phyloP scores from a whole-genome alignment of 2,797 vertebrate species.

The Diglossa cyanea region DNA sequence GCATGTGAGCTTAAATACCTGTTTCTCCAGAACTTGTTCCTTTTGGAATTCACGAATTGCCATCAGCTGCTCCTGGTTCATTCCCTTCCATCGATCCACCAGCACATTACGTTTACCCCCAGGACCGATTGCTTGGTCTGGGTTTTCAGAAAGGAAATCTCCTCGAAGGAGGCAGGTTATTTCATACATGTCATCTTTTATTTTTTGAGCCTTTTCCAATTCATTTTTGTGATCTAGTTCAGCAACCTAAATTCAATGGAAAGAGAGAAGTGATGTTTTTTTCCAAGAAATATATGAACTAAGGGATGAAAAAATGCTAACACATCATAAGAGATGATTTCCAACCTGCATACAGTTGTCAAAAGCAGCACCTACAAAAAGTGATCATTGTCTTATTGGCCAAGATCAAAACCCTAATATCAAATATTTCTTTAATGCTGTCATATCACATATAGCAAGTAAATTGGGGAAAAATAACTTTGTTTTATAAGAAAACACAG shows the following conservation, averaged over 20 bases:
- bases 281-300: neutral
- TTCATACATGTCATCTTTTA: constrained; percentile 72
- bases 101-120: constrained; percentile 70
- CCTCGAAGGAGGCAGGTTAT: constrained; percentile 72
- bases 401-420: neutral
- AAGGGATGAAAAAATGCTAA: neutral
- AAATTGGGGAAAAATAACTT: neutral
- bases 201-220: constrained; percentile 56
- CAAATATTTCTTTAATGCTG: neutral
- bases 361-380: neutral
- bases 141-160: constrained; percentile 72
- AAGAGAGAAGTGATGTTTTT: neutral
- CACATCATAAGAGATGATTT: neutral
- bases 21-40: constrained; percentile 84
- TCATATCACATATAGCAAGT: neutral
- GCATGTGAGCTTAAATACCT: constrained; percentile 66
- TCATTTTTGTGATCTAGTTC: constrained; percentile 71
- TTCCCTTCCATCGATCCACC: constrained; percentile 76
- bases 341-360: neutral
- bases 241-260: constrained; percentile 62
- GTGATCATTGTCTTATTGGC: neutral
- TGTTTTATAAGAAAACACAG: neutral
- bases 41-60: constrained; percentile 74
- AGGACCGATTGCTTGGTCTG: constrained; percentile 59
- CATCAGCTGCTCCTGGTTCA: constrained; percentile 73